Evolutionary conservation across 2,797 vertebrate genomes (phyloP).

Genomic region (Hozukius guyotensis): DNA sequence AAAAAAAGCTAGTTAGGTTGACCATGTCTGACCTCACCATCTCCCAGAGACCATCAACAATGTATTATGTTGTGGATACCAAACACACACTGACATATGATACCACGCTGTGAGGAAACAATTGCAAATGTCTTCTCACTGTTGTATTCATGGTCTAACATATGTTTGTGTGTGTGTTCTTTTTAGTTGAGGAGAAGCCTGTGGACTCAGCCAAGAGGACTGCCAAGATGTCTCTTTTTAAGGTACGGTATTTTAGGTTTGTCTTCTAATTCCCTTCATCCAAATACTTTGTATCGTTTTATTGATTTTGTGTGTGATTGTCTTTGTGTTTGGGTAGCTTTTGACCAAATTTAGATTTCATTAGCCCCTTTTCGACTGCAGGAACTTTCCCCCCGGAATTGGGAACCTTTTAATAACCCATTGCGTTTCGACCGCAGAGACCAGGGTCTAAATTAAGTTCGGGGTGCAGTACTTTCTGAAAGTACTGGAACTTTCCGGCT

Average conservation of each 20-base stretch:
- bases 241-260: constrained; percentile 62
- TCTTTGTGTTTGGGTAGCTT: neutral
- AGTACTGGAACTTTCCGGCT: no score
- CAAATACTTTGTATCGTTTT: fast-evolving
- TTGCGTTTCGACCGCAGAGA: no score
- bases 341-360: neutral
- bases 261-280: neutral
- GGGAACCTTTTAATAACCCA: no score
- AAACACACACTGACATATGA: neutral
- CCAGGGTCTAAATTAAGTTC: no score
- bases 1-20: neutral
- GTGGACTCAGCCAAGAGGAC: constrained; percentile 56
- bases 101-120: neutral
- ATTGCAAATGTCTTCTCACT: neutral
- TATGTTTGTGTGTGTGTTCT: constrained; percentile 19
- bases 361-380: neutral
- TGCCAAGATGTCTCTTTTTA: constrained; percentile 67
- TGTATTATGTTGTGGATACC: constrained; percentile 7
- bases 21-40: neutral
- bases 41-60: neutral
- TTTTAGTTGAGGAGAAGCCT: constrained; percentile 66
- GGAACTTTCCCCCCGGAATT: no score
- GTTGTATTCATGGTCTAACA: neutral
- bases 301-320: neutral
- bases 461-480: no score